Evolutionary conservation across 2,113 vertebrate species (phyloP).

Genomic region (Cyprinodon brontotheroides): DNA sequence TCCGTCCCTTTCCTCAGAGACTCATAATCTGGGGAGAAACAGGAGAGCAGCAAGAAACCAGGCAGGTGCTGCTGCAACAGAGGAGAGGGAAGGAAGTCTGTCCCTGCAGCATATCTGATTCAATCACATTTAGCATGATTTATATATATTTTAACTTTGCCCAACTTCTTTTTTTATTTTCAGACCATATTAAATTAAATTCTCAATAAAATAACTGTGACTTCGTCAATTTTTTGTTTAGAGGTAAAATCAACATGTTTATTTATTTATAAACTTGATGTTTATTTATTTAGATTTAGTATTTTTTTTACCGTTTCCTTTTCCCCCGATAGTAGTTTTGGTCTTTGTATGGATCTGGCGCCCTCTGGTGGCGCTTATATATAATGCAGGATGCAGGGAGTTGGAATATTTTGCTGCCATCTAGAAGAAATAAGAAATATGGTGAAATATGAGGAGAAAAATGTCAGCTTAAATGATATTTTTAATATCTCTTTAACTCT

Average conservation of each 20-base stretch:
- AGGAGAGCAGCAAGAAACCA: background rate
- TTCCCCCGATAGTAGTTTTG: background rate
- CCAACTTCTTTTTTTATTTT: no score
- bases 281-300: background rate
- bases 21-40: conserved; percentile 1
- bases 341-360: background rate
- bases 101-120: background rate
- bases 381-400: background rate
- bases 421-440: no score
- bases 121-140: background rate
- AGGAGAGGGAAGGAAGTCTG: background rate
- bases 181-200: no score
- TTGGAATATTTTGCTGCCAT: no score
- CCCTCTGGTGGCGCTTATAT: background rate
- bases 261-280: background rate
- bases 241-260: background rate
- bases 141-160: background rate
- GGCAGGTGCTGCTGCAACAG: no score
- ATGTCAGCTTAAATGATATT: no score
- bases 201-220: no score
- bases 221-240: no score
- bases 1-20: background rate
- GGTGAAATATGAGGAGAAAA: no score
- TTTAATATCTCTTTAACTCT: no score
- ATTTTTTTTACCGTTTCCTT: background rate